These are phyloP conservation scores for Panzeria rudis DNA, from an alignment of 2,888 invertebrate genomes.

Conservation along the genomic window DNA sequence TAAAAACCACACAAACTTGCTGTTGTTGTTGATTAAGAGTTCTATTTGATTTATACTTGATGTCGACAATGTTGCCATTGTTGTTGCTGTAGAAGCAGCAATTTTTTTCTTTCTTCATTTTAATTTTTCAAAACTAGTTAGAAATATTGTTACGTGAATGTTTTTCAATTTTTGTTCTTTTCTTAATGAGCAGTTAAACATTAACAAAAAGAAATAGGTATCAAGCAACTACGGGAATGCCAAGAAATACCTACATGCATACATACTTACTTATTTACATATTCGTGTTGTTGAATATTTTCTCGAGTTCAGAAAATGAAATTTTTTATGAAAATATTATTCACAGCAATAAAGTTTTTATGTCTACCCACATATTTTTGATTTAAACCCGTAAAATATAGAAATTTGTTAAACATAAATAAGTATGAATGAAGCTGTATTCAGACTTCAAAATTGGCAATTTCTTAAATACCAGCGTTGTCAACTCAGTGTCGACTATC, in stretches of 20 bases:
- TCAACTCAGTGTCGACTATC: too few relatives aligned
- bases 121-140: constrained; percentile 65
- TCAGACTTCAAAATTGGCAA: neutral
- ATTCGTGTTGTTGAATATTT: neutral
- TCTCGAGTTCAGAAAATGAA: constrained; percentile 1
- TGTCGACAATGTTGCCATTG: constrained; percentile 9
- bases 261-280: too few relatives aligned
- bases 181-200: constrained; percentile 45
- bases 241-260: neutral
- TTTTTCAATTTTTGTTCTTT: constrained; percentile 21
- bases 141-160: constrained; percentile 52
- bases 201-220: neutral
- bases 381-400: neutral
- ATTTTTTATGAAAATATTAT: neutral
- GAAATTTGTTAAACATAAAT: neutral
- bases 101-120: constrained; percentile 19
- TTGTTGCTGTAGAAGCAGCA: constrained; percentile 1
- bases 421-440: neutral
- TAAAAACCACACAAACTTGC: constrained; percentile 66
- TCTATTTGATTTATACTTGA: constrained; percentile 48
- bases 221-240: neutral
- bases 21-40: constrained; percentile 59
- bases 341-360: neutral
- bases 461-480: neutral
- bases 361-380: neutral